phyloP scores from a whole-genome alignment of 2,113 vertebrate species.

The Microcebus jonahi region DNA sequence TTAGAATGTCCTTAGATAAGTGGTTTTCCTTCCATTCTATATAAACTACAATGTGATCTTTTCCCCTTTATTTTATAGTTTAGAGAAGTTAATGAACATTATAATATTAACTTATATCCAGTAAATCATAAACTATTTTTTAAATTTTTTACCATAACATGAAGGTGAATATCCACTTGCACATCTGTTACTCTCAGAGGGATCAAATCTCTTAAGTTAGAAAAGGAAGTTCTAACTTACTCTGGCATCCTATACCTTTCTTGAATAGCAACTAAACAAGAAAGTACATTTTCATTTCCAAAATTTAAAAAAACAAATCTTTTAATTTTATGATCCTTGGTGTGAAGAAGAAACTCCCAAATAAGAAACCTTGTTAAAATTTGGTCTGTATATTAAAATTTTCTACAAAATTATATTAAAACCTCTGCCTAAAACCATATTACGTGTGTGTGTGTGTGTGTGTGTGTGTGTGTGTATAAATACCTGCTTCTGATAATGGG shows the following conservation, averaged over 20 bases:
- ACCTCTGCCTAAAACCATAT: neutral
- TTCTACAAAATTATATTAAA: slow-evolving; percentile 16
- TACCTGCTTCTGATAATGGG: neutral
- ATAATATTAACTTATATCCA: neutral
- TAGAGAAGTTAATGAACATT: neutral
- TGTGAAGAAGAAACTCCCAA: slow-evolving; percentile 3
- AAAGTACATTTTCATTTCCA: slow-evolving; percentile 30
- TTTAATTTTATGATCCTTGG: neutral
- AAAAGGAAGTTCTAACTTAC: neutral
- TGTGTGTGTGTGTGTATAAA: too few relatives aligned
- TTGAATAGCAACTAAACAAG: neutral
- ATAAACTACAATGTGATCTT: neutral
- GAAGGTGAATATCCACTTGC: neutral
- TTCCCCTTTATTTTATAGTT: neutral
- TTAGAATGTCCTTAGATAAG: neutral
- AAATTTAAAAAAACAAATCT: slow-evolving; percentile 25
- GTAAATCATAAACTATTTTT: neutral
- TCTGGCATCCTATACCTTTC: neutral
- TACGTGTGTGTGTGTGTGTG: neutral
- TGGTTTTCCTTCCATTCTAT: neutral
- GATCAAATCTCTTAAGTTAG: neutral
- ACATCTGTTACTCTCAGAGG: neutral
- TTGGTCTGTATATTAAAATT: neutral
- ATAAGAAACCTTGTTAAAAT: neutral
- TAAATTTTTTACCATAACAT: neutral